Conservation (phyloP, 2,888 invertebrate genomes). For the Unio delphinus region DNA sequence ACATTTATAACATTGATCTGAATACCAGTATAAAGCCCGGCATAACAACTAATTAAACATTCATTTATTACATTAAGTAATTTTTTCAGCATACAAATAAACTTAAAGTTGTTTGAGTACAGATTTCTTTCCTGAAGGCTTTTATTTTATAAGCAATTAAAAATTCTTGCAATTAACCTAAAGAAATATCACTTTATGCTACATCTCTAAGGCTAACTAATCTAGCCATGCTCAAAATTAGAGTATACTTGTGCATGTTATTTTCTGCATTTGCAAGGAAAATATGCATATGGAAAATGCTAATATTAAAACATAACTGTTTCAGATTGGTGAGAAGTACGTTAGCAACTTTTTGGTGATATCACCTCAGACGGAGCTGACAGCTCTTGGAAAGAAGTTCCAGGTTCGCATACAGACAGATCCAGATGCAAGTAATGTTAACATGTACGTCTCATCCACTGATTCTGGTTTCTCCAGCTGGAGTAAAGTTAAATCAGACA, state of each 20-base stretch:
- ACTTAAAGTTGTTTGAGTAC: too few relatives aligned
- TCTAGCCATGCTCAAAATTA: too few relatives aligned
- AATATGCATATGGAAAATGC: background rate
- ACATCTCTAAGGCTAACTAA: too few relatives aligned
- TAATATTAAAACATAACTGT: conserved; percentile 8
- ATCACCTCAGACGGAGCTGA: conserved; percentile 50
- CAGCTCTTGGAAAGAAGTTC: conserved; percentile 40
- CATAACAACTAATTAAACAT: too few relatives aligned
- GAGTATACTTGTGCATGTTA: background rate
- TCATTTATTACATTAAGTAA: too few relatives aligned
- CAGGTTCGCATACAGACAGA: conserved; percentile 40
- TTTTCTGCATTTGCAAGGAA: background rate
- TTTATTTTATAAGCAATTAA: too few relatives aligned
- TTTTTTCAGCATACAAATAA: too few relatives aligned
- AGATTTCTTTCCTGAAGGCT: too few relatives aligned
- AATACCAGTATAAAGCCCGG: too few relatives aligned
- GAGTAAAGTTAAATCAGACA: conserved; percentile 51
- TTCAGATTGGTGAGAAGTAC: conserved; percentile 58
- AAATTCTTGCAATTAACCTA: too few relatives aligned
- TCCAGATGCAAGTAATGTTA: conserved; percentile 34
- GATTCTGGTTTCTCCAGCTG: conserved; percentile 48
- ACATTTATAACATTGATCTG: too few relatives aligned
- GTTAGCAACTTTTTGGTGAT: conserved; percentile 61
- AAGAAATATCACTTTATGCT: too few relatives aligned
- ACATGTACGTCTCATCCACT: conserved; percentile 48